phyloP scores from a whole-genome alignment of 2,113 vertebrate species.

The Grammomys dolichurus region DNA sequence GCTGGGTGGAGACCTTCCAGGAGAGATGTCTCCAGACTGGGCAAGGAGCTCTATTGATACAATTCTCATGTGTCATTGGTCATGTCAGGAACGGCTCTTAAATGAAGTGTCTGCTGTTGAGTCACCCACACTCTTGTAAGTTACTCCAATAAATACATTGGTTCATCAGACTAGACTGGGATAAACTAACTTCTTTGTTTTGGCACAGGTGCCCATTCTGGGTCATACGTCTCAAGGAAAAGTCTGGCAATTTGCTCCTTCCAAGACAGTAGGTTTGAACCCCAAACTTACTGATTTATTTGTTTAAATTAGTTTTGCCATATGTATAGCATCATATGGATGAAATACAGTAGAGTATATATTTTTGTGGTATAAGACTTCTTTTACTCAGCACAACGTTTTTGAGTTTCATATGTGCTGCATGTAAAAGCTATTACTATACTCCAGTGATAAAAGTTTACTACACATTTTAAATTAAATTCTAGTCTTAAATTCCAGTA shows the following conservation, averaged over 20 bases:
- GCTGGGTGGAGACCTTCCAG: not conserved
- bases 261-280: not conserved
- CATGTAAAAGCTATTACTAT: constrained; percentile 50
- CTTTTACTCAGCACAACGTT: not conserved
- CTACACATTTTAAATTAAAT: constrained; percentile 55
- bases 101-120: not conserved
- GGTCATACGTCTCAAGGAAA: not conserved
- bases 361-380: not conserved
- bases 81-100: not conserved
- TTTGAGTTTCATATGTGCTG: constrained; percentile 15
- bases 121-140: not conserved
- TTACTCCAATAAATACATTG: not conserved
- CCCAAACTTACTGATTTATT: not conserved
- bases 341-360: not conserved
- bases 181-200: not conserved
- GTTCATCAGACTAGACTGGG: not conserved
- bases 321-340: constrained; percentile 45
- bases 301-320: not conserved
- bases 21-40: not conserved
- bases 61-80: not conserved
- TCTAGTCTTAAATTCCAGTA: not conserved
- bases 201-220: not conserved
- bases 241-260: not conserved
- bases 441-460: not conserved
- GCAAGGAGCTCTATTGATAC: not conserved